Base-by-base conservation (phyloP, 23 tunicate species). In the Trididemnum nubilum region DNA sequence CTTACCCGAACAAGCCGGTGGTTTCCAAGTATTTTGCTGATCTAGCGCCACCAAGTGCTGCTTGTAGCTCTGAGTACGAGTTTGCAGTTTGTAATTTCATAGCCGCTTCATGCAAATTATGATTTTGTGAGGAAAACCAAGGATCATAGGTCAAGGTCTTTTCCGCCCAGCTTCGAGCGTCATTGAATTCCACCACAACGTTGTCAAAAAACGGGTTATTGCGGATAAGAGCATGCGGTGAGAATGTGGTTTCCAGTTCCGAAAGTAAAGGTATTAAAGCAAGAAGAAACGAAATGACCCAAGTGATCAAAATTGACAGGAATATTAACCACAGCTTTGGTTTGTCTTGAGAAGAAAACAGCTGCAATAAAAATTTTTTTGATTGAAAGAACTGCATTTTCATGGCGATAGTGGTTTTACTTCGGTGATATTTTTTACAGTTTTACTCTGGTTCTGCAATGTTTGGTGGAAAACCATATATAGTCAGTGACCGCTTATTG, bases 141-240 rank as follows among this genome's bases (percentile, higher is more conserved):
- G 76, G 76, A 23, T 70, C 76, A 23, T 33, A 70, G 38, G 76
- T 70, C 19, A 70, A 33, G 2, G 23, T 7, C 27, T 70, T 34
- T 70, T 29, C 37, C 9, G 44, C 12, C 76, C 76, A 70, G 40
- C 9, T 70, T 70, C 31, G 15, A 23, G 76, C 76, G 19, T 36
- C 29, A 18, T 44, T 27, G 35, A 78, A 78, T 0, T 59, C 30
- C 63, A 74, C 51, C 15, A 44, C 15, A 2, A 49, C 57, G 22
- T 34, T 83, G 18, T 34, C 58, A 24, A 73, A 83, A 61, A 57
- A 83, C 4, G 73, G 81, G 34, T 60, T 83, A 60, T 73, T 24
- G 22, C 61, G 40, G 2, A 83, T 12, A 35, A 35, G 34, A 0
- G 87, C 87, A 19, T 36, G 31, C 0, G 60, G n/a, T 15, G 77